These are phyloP conservation scores for Phaethon lepturus DNA, from an alignment of 2,113 vertebrate species.

Conservation along the genomic window DNA sequence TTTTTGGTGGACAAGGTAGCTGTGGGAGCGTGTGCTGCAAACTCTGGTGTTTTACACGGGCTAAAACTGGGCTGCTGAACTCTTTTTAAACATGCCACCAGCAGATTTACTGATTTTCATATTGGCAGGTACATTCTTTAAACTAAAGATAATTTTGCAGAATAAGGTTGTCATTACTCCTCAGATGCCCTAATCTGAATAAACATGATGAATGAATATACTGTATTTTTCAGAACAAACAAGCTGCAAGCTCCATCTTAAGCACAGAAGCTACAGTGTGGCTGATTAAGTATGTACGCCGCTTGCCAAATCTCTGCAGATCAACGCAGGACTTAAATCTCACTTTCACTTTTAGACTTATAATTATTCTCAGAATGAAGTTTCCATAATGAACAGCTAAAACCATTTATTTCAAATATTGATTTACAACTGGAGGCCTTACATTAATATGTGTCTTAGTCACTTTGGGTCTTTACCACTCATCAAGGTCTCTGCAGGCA, in stretches of 20 bases:
- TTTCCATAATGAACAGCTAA: conserved; percentile 65
- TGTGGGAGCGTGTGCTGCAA: neutral
- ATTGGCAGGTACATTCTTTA: neutral
- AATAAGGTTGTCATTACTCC: neutral
- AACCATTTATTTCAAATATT: conserved; percentile 70
- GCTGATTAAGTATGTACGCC: conserved; percentile 54
- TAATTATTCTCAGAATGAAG: conserved; percentile 66
- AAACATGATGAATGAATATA: conserved; percentile 29
- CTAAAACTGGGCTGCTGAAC: neutral
- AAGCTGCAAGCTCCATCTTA: conserved; percentile 32
- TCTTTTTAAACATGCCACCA: neutral
- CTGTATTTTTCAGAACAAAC: conserved; percentile 47
- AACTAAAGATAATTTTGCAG: neutral
- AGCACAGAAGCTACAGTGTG: neutral
- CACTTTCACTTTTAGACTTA: conserved; percentile 69
- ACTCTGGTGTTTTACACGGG: neutral
- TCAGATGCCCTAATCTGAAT: conserved; percentile 30
- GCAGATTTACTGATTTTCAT: neutral
- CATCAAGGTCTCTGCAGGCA: conserved; percentile 32
- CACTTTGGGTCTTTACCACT: conserved; percentile 40
- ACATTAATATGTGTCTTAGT: conserved; percentile 35
- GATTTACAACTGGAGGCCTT: conserved; percentile 67
- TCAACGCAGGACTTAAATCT: conserved; percentile 70
- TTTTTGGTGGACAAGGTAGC: neutral
- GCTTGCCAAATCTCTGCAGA: conserved; percentile 65